phyloP scores from a whole-genome alignment of 2,888 invertebrate genomes.

The Helleia helle region DNA sequence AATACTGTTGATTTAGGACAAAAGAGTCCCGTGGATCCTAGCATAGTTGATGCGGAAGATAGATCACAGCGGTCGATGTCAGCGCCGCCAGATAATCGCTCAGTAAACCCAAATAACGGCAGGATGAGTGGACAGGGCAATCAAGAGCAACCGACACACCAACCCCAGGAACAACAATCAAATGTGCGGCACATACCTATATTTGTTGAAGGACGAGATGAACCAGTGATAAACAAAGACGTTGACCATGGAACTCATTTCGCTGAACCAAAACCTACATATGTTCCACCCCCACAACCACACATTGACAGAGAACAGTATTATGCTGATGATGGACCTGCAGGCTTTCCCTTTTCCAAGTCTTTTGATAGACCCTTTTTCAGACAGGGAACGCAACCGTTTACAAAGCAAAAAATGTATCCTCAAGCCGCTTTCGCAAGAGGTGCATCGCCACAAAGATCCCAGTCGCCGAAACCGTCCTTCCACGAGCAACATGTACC shows the following conservation, averaged over 20 bases:
- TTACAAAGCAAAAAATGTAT: slow-evolving; percentile 63
- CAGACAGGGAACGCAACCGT: slow-evolving; percentile 61
- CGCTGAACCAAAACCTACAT: slow-evolving; percentile 44
- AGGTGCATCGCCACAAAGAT: slow-evolving; percentile 52
- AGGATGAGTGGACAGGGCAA: slow-evolving; percentile 52
- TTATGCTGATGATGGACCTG: slow-evolving; percentile 50
- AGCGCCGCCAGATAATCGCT: slow-evolving; percentile 79
- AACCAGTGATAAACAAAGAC: slow-evolving; percentile 81
- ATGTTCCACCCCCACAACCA: slow-evolving; percentile 43
- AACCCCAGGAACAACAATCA: slow-evolving; percentile 36
- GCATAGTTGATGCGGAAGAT: slow-evolving; percentile 68
- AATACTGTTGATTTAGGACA: slow-evolving; percentile 88
- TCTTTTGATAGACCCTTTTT: slow-evolving; percentile 57
- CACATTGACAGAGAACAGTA: slow-evolving; percentile 60
- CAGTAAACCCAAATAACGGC: slow-evolving; percentile 32
- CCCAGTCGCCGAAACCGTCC: slow-evolving; percentile 52
- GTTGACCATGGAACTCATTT: slow-evolving; percentile 50
- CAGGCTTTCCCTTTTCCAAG: slow-evolving; percentile 54
- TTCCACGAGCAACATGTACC: slow-evolving; percentile 52
- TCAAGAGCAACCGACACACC: slow-evolving; percentile 32
- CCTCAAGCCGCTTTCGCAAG: slow-evolving; percentile 50
- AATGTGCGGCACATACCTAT: slow-evolving; percentile 90
- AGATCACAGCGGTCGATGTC: slow-evolving; percentile 84
- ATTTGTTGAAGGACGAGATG: slow-evolving; percentile 88
- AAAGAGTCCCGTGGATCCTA: slow-evolving; percentile 70